These are phyloP conservation scores for Rhodinocichla rosea DNA, from an alignment of 2,113 vertebrate genomes.

Conservation along the genomic window DNA sequence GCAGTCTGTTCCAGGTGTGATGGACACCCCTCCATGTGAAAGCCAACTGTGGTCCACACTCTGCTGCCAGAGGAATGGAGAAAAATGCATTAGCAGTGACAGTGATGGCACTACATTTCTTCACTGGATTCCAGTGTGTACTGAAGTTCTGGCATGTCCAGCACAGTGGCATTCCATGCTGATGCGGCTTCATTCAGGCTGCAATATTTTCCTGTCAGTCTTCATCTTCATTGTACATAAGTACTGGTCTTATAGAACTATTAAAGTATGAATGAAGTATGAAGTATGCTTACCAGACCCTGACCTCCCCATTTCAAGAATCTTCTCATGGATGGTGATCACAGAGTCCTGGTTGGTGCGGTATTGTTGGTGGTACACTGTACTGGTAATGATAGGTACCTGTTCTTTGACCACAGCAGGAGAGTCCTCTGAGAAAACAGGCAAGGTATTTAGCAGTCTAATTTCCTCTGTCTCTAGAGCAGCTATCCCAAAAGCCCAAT, in stretches of 20 bases:
- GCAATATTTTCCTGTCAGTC: background rate
- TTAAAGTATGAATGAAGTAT: background rate
- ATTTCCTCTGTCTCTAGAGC: background rate
- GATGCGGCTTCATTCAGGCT: background rate
- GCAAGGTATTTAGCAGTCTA: background rate
- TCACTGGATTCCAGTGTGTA: background rate
- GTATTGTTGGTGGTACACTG: background rate
- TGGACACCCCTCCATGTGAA: background rate
- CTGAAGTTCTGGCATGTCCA: background rate
- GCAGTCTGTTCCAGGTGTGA: background rate
- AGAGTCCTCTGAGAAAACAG: background rate
- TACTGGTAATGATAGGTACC: background rate
- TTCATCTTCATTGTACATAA: background rate
- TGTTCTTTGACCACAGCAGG: background rate
- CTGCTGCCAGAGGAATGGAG: background rate
- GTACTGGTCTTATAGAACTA: background rate
- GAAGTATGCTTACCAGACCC: background rate
- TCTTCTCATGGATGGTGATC: background rate
- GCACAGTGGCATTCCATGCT: background rate
- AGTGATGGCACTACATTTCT: background rate
- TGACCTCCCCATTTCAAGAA: background rate
- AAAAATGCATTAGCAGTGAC: background rate
- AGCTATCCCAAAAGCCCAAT: background rate
- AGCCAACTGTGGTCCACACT: background rate
- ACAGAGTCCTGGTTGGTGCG: rapidly evolving